Evolutionary conservation across 2,113 vertebrate genomes (phyloP).

Genomic region (Orthonyx spaldingii): DNA sequence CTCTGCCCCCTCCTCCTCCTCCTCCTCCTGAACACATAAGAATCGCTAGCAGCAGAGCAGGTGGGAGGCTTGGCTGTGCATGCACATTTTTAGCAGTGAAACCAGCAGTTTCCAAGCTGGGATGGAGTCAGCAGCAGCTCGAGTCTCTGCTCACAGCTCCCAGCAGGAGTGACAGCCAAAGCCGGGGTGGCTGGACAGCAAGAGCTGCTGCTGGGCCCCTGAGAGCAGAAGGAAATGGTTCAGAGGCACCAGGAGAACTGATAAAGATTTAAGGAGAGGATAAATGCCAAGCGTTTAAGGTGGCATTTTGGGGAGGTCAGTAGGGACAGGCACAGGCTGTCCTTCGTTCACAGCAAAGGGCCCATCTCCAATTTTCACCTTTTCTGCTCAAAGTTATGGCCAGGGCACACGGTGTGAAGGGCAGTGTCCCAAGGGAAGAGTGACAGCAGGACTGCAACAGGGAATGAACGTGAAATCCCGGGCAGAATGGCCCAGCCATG

Average conservation of each 20-base stretch:
- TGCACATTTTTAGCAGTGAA: not conserved
- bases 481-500: not conserved
- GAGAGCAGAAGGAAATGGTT: not conserved
- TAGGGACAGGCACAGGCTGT: not conserved
- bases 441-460: rapidly evolving
- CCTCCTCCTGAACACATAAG: not conserved
- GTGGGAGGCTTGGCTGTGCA: not conserved
- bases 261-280: not conserved
- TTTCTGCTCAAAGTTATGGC: not conserved
- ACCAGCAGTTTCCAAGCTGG: not conserved
- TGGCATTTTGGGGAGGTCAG: not conserved
- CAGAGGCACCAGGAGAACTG: not conserved
- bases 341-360: not conserved
- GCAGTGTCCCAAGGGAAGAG: rapidly evolving
- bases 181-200: not conserved
- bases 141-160: not conserved
- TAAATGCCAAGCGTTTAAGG: not conserved
- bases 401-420: rapidly evolving
- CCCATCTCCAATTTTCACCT: not conserved
- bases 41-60: not conserved
- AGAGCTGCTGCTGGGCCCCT: not conserved
- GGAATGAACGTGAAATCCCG: not conserved
- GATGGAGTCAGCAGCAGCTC: not conserved
- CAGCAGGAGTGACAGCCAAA: rapidly evolving
- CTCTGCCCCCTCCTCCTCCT: not conserved